Conservation (phyloP, 1,140 invertebrate species). For the Heliconius congener region DNA sequence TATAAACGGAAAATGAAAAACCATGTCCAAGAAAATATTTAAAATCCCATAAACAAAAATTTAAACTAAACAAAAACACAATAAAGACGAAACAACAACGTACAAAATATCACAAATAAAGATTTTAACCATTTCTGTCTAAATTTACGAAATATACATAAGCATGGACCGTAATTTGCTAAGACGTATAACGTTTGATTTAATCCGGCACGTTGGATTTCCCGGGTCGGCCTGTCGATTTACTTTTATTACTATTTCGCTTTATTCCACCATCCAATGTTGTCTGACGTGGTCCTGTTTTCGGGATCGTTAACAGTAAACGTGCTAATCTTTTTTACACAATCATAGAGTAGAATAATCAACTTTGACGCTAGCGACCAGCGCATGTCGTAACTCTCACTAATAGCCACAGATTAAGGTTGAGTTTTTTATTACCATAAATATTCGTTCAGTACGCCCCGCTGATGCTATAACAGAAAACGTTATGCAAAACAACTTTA, state of each 20-base stretch:
- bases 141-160: constrained; percentile 51
- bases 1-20: no score
- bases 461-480: constrained; percentile 34
- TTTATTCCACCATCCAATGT: constrained; percentile 66
- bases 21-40: no score
- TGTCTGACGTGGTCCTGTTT: constrained; percentile 71
- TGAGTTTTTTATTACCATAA: constrained; percentile 51
- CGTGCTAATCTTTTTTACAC: constrained; percentile 79
- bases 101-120: constrained; percentile 20
- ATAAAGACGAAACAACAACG: not conserved
- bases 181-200: constrained; percentile 79
- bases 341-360: constrained; percentile 62
- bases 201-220: constrained; percentile 70
- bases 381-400: constrained; percentile 52
- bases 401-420: constrained; percentile 62
- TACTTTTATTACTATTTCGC: constrained; percentile 78
- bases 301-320: constrained; percentile 75
- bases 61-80: not conserved
- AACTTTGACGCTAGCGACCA: constrained; percentile 54
- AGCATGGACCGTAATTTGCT: constrained; percentile 74
- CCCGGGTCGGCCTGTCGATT: constrained; percentile 65
- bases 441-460: constrained; percentile 35
- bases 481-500: constrained; percentile 41
- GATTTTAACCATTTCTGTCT: constrained; percentile 46
- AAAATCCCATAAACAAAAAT: not conserved